Evolutionary conservation across 1,140 invertebrate species (phyloP).

Genomic region (Hestina assimilis): DNA sequence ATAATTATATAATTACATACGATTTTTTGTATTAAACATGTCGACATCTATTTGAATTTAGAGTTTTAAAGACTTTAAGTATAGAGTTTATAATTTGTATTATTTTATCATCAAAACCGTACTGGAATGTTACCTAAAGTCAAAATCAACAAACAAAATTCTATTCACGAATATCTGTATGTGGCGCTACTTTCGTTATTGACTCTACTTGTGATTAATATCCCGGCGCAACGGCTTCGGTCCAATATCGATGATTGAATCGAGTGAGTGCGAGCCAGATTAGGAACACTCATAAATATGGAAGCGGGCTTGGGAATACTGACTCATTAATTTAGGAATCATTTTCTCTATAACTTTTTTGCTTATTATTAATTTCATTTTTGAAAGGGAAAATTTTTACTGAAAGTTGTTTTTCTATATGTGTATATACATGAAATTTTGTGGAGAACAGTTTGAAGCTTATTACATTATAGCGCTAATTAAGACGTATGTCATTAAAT

Average conservation of each 20-base stretch:
- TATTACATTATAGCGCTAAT: no score
- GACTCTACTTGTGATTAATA: constrained; percentile 1
- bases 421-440: no score
- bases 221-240: not conserved
- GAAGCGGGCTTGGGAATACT: not conserved
- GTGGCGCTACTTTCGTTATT: not conserved
- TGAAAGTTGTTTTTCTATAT: no score
- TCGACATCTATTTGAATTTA: no score
- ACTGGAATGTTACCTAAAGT: not conserved
- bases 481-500: no score
- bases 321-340: not conserved
- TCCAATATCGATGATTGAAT: constrained; percentile 18
- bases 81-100: no score
- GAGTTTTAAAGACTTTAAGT: no score
- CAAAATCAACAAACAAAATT: not conserved
- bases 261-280: constrained; percentile 3
- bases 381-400: not conserved
- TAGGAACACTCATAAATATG: constrained; percentile 3
- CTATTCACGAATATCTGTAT: not conserved
- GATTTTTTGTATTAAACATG: no score
- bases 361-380: not conserved
- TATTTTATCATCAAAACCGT: no score
- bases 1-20: no score
- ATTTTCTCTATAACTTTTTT: not conserved
- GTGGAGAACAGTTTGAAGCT: no score